Conservation (phyloP, 1,140 invertebrate genomes). For the Cotesia typhae region DNA sequence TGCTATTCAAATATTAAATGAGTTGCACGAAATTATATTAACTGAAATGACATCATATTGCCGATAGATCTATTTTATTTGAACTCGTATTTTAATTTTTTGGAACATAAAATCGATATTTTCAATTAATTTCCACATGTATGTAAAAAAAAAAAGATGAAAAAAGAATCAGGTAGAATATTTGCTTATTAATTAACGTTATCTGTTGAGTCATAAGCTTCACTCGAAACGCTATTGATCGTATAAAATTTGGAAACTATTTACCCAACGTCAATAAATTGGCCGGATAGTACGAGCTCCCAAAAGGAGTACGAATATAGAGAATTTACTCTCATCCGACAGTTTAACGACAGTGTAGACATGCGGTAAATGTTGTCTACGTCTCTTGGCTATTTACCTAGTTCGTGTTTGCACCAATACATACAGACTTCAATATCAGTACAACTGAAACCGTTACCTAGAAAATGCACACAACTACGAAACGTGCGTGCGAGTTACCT, state of each 20-base stretch:
- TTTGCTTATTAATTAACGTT: not conserved
- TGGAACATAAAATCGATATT: no score
- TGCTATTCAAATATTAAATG: no score
- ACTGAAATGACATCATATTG: no score
- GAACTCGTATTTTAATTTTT: no score
- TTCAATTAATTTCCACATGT: no score
- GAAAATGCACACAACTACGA: conserved; percentile 9
- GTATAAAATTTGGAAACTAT: conserved; percentile 28
- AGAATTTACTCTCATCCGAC: no score
- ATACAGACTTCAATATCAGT: conserved; percentile 28
- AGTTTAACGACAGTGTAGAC: conserved; percentile 11
- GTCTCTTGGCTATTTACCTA: conserved; percentile 31
- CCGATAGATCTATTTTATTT: no score
- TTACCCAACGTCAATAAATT: conserved; percentile 38
- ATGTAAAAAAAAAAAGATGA: no score
- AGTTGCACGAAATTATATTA: no score
- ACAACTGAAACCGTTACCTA: no score
- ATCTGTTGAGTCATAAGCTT: not conserved
- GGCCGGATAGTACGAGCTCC: conserved; percentile 25
- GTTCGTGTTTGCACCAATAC: conserved; percentile 24
- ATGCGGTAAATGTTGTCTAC: conserved; percentile 24
- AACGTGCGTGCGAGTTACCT: conserved; percentile 4
- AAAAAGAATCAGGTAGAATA: no score
- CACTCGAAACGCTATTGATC: not conserved
- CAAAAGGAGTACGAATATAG: not conserved